Base-by-base conservation (phyloP, 2,797 vertebrate species). In the Sebastes elongatus region DNA sequence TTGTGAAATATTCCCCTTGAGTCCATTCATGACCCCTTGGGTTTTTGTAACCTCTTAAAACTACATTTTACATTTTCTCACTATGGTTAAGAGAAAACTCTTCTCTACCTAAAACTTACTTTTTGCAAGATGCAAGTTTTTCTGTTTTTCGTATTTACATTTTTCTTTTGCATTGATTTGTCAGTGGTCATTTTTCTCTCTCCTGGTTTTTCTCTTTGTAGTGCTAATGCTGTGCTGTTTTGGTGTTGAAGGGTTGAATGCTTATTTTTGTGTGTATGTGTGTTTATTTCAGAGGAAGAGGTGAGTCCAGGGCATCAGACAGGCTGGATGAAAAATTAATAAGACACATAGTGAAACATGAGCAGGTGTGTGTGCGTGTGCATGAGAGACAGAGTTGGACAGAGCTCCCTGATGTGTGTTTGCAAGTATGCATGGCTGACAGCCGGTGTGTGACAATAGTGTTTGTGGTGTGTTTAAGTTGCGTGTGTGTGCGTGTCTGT, bases 281-380 rank as follows among this genome's bases (percentile, higher is more conserved):
- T 86, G 57, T 84, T 82, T 72, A 70, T 75, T 89, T 85, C 70
- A 55, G 28, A 82, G n/a, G n/a, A 66, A 52, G 32, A 67, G 56
- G 56, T 83, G 74, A 85, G 71, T 80, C 33, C 23, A 38, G 69
- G 80, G 9, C 60, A 74, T 35, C 20, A 14, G 77, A 27, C 76
- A 73, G 65, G 27, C 53, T 71, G 25, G 23, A 82, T 89, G 68
- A 82, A 92, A 81, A 81, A 87, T 74, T 46, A 53, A 83, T 86
- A 84, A 86, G 80, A 74, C 62, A 72, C 74, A 74, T 18, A 63
- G 80, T 71, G 78, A 80, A 86, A 87, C 75, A 88, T 70, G 64
- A 89, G 68, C 69, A 82, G 80, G 53, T 85, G 75, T 65, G 53
- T 65, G 53, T 13, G 32, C 56, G n/a, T 73, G 53, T 66, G 11